Percentiles rank a stretch among this genome's conserved stretches.
phyloP scores from a whole-genome alignment of 1,140 invertebrate genomes.

The Cyphomyrmex costatus region DNA sequence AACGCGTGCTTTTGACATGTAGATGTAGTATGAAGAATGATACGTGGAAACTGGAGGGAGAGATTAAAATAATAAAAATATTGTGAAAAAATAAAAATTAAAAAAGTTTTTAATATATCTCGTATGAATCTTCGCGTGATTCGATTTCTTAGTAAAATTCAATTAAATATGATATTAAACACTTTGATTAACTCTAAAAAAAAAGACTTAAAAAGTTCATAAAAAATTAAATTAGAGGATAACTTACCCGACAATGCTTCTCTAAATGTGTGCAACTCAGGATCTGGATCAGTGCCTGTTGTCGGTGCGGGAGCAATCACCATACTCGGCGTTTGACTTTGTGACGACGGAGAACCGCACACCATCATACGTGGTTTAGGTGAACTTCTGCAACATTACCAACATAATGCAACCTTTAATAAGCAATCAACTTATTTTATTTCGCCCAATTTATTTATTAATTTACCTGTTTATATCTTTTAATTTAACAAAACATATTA shows the following conservation, averaged over 20 bases:
- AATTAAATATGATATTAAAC: background rate
- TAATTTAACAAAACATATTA: background rate
- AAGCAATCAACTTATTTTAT: slow-evolving; percentile 8
- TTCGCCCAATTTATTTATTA: background rate
- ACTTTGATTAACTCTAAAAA: background rate
- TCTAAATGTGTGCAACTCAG: slow-evolving; percentile 91
- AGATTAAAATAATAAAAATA: no score
- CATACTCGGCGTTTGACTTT: slow-evolving; percentile 85
- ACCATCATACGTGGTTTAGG: slow-evolving; percentile 87
- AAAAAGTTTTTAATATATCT: no score
- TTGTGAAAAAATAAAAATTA: no score
- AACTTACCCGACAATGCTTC: slow-evolving; percentile 89
- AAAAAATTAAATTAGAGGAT: slow-evolving; percentile 9
- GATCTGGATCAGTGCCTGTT: slow-evolving; percentile 87
- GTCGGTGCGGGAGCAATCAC: slow-evolving; percentile 83
- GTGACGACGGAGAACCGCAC: slow-evolving; percentile 85
- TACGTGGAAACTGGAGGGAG: no score
- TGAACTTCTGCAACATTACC: slow-evolving; percentile 84
- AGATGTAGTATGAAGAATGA: no score
- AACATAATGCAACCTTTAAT: background rate
- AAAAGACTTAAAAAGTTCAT: background rate
- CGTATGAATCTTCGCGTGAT: no score
- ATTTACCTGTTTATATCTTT: background rate
- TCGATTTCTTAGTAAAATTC: background rate
- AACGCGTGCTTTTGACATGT: no score